Conservation (phyloP, 2,797 vertebrate genomes). For the Platalea minor region DNA sequence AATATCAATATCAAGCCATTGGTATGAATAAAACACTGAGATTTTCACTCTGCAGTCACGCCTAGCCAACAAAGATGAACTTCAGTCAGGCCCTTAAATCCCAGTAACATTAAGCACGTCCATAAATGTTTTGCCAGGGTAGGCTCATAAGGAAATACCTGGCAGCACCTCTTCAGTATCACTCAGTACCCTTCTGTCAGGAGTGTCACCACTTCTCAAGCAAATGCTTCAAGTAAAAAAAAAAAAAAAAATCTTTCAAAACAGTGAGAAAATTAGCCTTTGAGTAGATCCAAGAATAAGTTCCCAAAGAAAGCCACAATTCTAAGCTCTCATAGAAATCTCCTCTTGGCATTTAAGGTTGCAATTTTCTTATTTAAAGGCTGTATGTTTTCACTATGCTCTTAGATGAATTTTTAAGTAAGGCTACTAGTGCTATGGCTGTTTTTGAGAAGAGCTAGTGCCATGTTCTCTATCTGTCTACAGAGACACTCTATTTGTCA, state of each 20-base stretch:
- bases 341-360: background rate
- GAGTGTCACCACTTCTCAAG: background rate
- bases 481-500: background rate
- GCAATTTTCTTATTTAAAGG: background rate
- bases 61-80: background rate
- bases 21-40: background rate
- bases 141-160: background rate
- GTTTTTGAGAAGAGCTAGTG: background rate
- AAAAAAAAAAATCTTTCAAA: background rate
- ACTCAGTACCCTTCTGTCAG: background rate
- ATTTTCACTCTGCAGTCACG: background rate
- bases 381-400: background rate
- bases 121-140: background rate
- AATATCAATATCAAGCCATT: background rate
- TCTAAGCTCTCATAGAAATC: background rate
- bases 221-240: background rate
- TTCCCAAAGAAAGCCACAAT: background rate
- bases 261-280: background rate
- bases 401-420: background rate
- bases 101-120: background rate
- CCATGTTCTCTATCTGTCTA: background rate
- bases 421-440: background rate
- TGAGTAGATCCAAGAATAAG: background rate
- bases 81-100: background rate
- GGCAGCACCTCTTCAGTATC: background rate